A percentile compares a stretch with the other conserved stretches of the same genome.
Conservation (phyloP, 2,888 invertebrate genomes). For the Pachymerium ferrugineum region DNA sequence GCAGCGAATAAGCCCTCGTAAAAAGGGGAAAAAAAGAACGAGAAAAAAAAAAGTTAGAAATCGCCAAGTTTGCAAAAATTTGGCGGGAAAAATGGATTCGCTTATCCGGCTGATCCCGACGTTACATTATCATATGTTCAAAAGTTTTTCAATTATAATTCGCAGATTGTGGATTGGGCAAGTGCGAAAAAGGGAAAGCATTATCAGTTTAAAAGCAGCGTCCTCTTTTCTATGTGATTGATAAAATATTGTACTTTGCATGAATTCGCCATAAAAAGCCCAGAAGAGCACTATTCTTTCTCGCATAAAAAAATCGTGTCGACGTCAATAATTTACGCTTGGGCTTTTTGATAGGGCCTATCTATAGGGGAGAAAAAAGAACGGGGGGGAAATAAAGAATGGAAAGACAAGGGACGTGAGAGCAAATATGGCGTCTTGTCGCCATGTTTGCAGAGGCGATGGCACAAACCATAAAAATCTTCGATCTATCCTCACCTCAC, state of each 20-base stretch:
- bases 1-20: not conserved
- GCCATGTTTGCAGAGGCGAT: not conserved
- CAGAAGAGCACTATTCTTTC: constrained; percentile 30
- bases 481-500: constrained; percentile 20
- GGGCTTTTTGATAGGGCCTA: constrained; percentile 30
- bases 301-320: constrained; percentile 23
- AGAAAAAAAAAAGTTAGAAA: not conserved
- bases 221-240: constrained; percentile 29
- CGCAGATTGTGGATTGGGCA: constrained; percentile 32
- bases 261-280: constrained; percentile 30
- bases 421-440: constrained; percentile 38
- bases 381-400: constrained; percentile 34
- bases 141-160: constrained; percentile 34
- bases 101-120: constrained; percentile 11
- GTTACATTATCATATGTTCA: constrained; percentile 34
- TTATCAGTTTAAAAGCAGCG: constrained; percentile 29
- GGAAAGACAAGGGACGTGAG: constrained; percentile 32
- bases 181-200: constrained; percentile 27
- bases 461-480: constrained; percentile 6
- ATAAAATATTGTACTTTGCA: constrained; percentile 35
- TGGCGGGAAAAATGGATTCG: constrained; percentile 23
- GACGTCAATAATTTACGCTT: constrained; percentile 32
- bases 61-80: not conserved
- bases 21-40: not conserved
- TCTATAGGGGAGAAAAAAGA: constrained; percentile 28